phyloP scores from a whole-genome alignment of 2,888 invertebrate species.

The Xestia xanthographa region DNA sequence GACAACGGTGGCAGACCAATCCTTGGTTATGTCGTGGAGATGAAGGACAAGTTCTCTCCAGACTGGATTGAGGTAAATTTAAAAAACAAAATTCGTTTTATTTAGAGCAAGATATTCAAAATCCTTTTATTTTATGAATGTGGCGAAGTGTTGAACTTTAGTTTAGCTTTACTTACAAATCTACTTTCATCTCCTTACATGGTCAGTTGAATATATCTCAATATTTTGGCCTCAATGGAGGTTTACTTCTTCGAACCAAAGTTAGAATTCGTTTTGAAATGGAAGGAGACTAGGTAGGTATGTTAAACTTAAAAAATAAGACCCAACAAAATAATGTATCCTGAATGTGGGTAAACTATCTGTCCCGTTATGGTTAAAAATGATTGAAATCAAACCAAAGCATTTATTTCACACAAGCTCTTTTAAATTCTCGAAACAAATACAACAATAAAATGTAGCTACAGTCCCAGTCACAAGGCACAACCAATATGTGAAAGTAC shows the following conservation, averaged over 20 bases:
- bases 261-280: background rate
- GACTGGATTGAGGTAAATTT: slow-evolving; percentile 94
- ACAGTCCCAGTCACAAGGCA: too few relatives aligned
- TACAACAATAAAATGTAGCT: too few relatives aligned
- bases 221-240: background rate
- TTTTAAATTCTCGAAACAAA: too few relatives aligned
- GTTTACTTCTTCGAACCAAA: background rate
- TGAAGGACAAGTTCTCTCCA: slow-evolving; percentile 96
- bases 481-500: too few relatives aligned
- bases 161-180: background rate
- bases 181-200: background rate
- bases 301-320: background rate
- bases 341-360: background rate
- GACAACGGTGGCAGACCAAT: slow-evolving; percentile 98
- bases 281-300: background rate
- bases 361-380: background rate
- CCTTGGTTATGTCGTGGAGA: slow-evolving; percentile 96
- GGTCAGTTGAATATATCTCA: background rate
- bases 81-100: background rate
- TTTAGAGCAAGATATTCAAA: background rate
- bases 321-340: background rate
- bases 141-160: background rate
- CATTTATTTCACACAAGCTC: background rate
- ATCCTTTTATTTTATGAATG: background rate
- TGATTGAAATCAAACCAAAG: too few relatives aligned